A percentile compares a stretch with the other conserved stretches of the same genome.
Conservation (phyloP, 2,888 invertebrate genomes). For the Epistrophe eligans region DNA sequence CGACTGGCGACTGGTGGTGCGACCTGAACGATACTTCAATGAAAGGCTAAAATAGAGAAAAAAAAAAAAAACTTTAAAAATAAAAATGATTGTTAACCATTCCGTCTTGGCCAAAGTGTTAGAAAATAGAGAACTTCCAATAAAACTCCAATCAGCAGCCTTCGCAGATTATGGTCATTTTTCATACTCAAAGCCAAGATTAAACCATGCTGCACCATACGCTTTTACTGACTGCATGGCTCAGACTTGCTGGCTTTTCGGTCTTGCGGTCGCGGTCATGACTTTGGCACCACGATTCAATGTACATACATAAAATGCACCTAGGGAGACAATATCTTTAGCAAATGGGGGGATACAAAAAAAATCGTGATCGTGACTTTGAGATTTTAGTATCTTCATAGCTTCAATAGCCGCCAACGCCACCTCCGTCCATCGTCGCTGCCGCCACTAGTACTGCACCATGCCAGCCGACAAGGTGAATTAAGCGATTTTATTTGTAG, state of each 20-base stretch:
- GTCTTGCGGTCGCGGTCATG: slow-evolving; percentile 50
- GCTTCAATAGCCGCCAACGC: slow-evolving; percentile 7
- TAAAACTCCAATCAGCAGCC: slow-evolving; percentile 71
- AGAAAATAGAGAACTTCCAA: slow-evolving; percentile 53
- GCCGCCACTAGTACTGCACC: not conserved
- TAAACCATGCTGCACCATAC: slow-evolving; percentile 35
- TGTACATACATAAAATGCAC: slow-evolving; percentile 6
- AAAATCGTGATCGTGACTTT: slow-evolving; percentile 71
- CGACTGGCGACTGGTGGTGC: not conserved
- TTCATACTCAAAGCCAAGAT: slow-evolving; percentile 66
- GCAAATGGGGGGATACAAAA: not conserved
- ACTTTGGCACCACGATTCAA: slow-evolving; percentile 50
- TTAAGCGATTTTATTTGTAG: slow-evolving; percentile 66
- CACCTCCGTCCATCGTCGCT: not conserved
- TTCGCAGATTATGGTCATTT: slow-evolving; percentile 70
- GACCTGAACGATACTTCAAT: slow-evolving; percentile 4
- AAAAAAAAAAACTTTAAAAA: not conserved
- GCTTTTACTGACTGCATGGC: not conserved
- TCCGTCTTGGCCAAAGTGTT: slow-evolving; percentile 20
- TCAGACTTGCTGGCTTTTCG: not conserved
- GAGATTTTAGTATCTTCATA: slow-evolving; percentile 33
- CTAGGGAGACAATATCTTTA: slow-evolving; percentile 33
- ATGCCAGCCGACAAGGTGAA: slow-evolving; percentile 11
- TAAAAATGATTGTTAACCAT: slow-evolving; percentile 30
- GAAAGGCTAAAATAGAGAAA: not conserved